phyloP scores from a whole-genome alignment of 1,140 invertebrate species.

The Drosophila virilis region DNA sequence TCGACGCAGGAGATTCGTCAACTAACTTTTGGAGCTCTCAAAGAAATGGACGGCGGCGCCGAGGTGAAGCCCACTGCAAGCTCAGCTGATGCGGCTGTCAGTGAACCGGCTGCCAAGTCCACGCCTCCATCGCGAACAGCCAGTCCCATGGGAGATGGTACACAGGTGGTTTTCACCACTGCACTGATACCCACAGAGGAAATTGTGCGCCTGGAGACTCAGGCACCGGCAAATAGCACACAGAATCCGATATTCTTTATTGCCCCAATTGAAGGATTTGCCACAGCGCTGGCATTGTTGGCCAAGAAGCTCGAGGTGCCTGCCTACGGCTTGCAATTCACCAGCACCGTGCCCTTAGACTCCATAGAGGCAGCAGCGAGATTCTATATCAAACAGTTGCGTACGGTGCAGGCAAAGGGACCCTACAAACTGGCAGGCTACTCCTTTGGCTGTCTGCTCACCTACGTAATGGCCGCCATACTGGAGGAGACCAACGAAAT shows the following conservation, averaged over 20 bases:
- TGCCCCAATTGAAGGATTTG: conserved; percentile 96
- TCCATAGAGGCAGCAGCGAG: conserved; percentile 90
- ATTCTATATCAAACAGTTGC: conserved; percentile 92
- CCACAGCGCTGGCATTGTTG: conserved; percentile 88
- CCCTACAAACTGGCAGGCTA: conserved; percentile 96
- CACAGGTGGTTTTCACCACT: conserved; percentile 85
- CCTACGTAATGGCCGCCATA: conserved; percentile 95
- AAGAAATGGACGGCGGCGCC: conserved; percentile 86
- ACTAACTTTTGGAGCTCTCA: conserved; percentile 90
- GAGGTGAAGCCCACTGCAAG: conserved; percentile 56
- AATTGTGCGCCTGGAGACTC: conserved; percentile 87
- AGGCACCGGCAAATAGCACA: conserved; percentile 77
- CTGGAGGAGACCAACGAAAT: conserved; percentile 89
- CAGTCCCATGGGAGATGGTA: conserved; percentile 78
- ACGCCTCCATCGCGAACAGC: conserved; percentile 49
- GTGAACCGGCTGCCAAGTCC: conserved; percentile 49
- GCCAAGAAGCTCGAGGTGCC: conserved; percentile 89
- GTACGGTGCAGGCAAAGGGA: conserved; percentile 90
- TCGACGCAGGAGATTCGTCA: conserved; percentile 94
- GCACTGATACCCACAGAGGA: conserved; percentile 88
- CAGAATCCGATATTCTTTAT: conserved; percentile 89
- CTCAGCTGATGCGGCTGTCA: conserved; percentile 38
- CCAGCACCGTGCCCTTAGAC: conserved; percentile 89
- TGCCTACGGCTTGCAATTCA: conserved; percentile 96
- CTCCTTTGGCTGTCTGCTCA: conserved; percentile 96